Conservation (phyloP, 1,140 invertebrate species). For the Tetranychus cinnabarinus region DNA sequence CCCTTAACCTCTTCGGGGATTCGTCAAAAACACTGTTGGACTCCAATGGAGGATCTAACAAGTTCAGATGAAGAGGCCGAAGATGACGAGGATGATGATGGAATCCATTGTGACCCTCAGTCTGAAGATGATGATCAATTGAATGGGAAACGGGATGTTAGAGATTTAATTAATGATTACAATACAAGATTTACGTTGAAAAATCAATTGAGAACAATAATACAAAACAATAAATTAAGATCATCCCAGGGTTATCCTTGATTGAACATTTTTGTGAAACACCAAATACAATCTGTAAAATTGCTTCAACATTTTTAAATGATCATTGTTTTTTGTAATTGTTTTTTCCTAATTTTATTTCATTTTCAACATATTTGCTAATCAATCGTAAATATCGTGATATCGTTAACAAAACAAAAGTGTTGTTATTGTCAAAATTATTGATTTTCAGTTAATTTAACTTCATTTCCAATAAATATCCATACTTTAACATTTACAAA, state of each 20-base stretch:
- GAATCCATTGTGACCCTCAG: neutral
- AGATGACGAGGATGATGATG: neutral
- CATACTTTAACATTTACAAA: no score
- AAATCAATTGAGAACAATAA: constrained; percentile 4
- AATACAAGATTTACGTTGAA: constrained; percentile 2
- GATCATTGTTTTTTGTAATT: no score
- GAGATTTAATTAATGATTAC: neutral
- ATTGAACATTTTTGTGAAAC: no score
- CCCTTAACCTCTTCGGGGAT: neutral
- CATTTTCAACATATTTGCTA: no score
- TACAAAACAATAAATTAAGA: constrained; percentile 1
- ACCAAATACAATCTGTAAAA: no score
- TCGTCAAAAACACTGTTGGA: constrained; percentile 2
- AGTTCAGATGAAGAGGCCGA: neutral
- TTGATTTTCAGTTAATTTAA: no score
- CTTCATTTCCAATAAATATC: no score
- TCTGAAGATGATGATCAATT: neutral
- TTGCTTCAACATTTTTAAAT: no score
- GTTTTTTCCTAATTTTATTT: no score
- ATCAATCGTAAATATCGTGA: no score
- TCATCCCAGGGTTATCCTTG: neutral
- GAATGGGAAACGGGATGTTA: neutral
- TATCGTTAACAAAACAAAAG: no score
- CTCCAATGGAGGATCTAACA: constrained; percentile 1
- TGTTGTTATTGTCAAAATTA: no score